Evolutionary conservation across 2,113 vertebrate genomes (phyloP).

Genomic region (Trochalopteron elliotii): DNA sequence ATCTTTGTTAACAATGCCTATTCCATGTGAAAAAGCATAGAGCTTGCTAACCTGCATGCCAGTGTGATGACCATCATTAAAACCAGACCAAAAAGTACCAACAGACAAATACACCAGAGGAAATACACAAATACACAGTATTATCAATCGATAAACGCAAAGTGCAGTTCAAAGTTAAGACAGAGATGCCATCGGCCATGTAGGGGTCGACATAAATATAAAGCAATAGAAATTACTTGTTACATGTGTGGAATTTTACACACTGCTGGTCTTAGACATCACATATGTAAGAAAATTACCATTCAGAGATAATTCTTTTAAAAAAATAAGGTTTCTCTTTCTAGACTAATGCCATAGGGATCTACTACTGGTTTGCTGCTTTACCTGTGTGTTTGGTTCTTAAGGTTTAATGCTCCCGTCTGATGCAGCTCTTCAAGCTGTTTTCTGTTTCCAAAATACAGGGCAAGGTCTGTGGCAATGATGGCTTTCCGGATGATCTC

Average conservation of each 20-base stretch:
- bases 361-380: background rate
- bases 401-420: constrained; percentile 82
- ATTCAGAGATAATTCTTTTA: background rate
- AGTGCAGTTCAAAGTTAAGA: background rate
- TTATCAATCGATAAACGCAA: background rate
- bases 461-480: constrained; percentile 95
- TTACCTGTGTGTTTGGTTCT: constrained; percentile 94
- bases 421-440: constrained; percentile 90
- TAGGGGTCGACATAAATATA: background rate
- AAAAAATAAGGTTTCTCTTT: background rate
- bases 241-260: background rate
- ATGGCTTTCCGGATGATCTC: constrained; percentile 99
- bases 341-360: background rate
- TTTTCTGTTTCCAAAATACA: constrained; percentile 97
- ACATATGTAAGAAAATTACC: background rate
- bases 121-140: background rate
- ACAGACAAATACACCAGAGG: background rate
- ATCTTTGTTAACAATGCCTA: background rate
- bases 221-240: background rate
- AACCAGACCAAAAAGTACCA: background rate
- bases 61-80: background rate
- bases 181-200: accelerated
- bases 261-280: background rate
- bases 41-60: background rate
- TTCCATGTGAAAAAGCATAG: background rate